Conservation (phyloP, 2,888 invertebrate species). For the Homarus gammarus region DNA sequence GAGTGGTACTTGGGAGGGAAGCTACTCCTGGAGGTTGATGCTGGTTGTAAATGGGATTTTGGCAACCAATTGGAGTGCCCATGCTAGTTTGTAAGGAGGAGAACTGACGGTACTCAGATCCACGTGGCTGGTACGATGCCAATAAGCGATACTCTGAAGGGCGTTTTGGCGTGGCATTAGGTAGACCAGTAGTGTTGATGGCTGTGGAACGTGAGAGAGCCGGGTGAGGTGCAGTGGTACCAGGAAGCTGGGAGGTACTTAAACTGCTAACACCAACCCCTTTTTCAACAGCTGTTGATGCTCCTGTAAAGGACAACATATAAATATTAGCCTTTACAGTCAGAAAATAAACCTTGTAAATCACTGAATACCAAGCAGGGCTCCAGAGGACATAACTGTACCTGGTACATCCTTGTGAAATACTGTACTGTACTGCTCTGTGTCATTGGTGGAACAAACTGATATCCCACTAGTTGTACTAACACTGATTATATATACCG, state of each 20-base stretch:
- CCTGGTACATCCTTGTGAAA: too few species aligned
- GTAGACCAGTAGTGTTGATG: conserved; percentile 55
- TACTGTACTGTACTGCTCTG: too few species aligned
- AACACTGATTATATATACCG: too few species aligned
- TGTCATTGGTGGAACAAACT: too few species aligned
- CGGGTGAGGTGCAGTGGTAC: conserved; percentile 29
- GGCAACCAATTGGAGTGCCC: conserved; percentile 59
- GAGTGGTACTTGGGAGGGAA: conserved; percentile 24
- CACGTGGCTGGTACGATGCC: conserved; percentile 9
- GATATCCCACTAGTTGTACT: too few species aligned
- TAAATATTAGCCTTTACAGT: too few species aligned
- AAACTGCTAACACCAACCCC: conserved; percentile 29
- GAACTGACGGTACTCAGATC: conserved; percentile 39
- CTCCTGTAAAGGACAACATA: conserved; percentile 10
- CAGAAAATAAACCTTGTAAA: too few species aligned
- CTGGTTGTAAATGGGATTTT: conserved; percentile 66
- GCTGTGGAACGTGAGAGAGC: conserved; percentile 11
- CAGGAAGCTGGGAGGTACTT: conserved; percentile 44
- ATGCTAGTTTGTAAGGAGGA: conserved; percentile 52
- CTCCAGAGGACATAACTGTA: too few species aligned
- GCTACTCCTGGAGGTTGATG: conserved; percentile 47
- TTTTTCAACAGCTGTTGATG: neutral
- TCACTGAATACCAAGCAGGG: too few species aligned
- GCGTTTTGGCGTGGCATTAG: conserved; percentile 47
- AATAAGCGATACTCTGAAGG: conserved; percentile 30